Conservation (phyloP, 2,113 vertebrate genomes). For the Cynoglossus semilaevis region DNA sequence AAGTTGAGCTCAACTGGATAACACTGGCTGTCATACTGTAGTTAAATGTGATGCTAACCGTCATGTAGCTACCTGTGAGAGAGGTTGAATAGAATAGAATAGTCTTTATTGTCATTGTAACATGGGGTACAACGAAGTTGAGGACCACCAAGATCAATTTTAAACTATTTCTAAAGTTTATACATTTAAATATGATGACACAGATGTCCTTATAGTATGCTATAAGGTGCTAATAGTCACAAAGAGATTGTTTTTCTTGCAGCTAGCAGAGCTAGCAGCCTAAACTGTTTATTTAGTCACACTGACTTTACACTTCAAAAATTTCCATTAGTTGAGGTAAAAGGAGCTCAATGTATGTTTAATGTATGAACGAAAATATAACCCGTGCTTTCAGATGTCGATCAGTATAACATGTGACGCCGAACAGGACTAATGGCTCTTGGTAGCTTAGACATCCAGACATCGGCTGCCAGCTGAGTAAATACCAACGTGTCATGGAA, state of each 20-base stretch:
- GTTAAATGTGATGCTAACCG: slow-evolving; percentile 20
- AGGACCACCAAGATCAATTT: too few relatives aligned
- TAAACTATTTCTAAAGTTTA: slow-evolving; percentile 13
- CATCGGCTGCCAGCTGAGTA: slow-evolving; percentile 69
- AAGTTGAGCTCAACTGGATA: slow-evolving; percentile 60
- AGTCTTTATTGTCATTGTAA: too few relatives aligned
- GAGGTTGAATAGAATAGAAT: slow-evolving; percentile 46
- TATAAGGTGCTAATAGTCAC: slow-evolving; percentile 18
- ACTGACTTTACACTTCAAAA: slow-evolving; percentile 19
- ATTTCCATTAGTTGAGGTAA: slow-evolving; percentile 1
- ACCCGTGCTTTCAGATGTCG: slow-evolving; percentile 25
- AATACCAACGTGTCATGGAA: slow-evolving; percentile 55
- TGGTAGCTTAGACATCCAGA: slow-evolving; percentile 12
- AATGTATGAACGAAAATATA: slow-evolving; percentile 58
- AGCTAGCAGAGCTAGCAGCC: slow-evolving; percentile 18
- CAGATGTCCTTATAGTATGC: slow-evolving; percentile 25
- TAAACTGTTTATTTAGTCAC: slow-evolving; percentile 26
- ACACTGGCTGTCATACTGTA: slow-evolving; percentile 60
- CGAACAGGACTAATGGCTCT: slow-evolving; percentile 11
- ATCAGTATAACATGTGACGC: slow-evolving; percentile 25
- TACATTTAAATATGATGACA: slow-evolving; percentile 15
- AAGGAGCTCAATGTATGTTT: slow-evolving; percentile 35
- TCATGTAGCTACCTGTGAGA: slow-evolving; percentile 51
- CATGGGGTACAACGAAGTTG: too few relatives aligned
- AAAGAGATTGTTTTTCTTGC: slow-evolving; percentile 11